Percentiles rank a stretch among this genome's conserved stretches.
Evolutionary conservation across 1,140 invertebrate species (phyloP).

Genomic region (Drosophila orena): DNA sequence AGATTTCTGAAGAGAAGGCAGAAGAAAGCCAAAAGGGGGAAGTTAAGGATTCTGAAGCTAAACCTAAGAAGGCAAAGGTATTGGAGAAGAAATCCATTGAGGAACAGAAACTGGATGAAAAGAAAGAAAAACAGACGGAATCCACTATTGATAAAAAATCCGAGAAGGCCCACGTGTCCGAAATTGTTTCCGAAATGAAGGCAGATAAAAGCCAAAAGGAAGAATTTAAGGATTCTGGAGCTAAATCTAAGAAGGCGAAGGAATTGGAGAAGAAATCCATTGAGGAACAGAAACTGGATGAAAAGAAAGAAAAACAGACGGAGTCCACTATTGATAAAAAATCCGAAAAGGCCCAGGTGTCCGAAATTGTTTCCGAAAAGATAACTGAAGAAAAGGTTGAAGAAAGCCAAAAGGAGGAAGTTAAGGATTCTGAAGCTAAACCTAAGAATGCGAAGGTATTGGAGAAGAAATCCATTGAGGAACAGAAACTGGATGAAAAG

Average conservation of each 20-base stretch:
- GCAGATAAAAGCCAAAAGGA: neutral
- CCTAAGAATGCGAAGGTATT: slow-evolving; percentile 15
- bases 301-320: slow-evolving; percentile 5
- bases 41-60: slow-evolving; percentile 5
- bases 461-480: slow-evolving; percentile 23
- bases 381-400: slow-evolving; percentile 3
- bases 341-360: slow-evolving; percentile 5
- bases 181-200: slow-evolving; percentile 10
- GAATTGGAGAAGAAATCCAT: slow-evolving; percentile 17
- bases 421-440: slow-evolving; percentile 14
- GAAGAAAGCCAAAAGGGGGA: neutral
- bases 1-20: slow-evolving; percentile 6
- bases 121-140: slow-evolving; percentile 9
- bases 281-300: slow-evolving; percentile 25
- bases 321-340: neutral
- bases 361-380: slow-evolving; percentile 15
- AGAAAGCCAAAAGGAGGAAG: neutral
- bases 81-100: slow-evolving; percentile 23
- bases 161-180: slow-evolving; percentile 7
- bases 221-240: slow-evolving; percentile 4
- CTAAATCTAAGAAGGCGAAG: slow-evolving; percentile 20
- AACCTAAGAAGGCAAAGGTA: slow-evolving; percentile 16
- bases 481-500: slow-evolving; percentile 18
- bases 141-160: neutral
- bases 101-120: slow-evolving; percentile 20